A percentile compares a stretch with the other conserved stretches of the same genome.
These are phyloP conservation scores for Cathartes aura DNA, from an alignment of 2,113 vertebrate species.

Conservation along the genomic window DNA sequence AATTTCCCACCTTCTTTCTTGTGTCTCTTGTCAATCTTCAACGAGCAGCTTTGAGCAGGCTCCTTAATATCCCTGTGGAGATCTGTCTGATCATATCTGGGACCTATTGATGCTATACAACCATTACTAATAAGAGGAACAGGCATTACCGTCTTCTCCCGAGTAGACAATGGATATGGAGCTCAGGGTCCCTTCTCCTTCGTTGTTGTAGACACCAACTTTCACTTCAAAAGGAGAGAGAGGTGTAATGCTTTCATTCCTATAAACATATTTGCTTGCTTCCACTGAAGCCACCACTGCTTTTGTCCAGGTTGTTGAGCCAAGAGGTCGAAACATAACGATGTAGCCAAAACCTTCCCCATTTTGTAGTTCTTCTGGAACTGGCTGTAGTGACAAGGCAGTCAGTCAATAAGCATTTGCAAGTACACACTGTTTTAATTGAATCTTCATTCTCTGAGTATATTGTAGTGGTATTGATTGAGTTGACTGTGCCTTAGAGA, in stretches of 20 bases:
- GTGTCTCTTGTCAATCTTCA: accelerated
- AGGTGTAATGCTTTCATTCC: constrained; percentile 83
- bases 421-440: constrained; percentile 49
- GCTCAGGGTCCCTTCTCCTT: constrained; percentile 86
- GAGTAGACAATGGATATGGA: constrained; percentile 77
- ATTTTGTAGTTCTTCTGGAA: constrained; percentile 89
- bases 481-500: constrained; percentile 46
- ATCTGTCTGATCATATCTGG: not conserved
- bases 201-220: constrained; percentile 86
- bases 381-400: constrained; percentile 74
- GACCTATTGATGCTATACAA: accelerated
- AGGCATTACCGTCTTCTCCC: constrained; percentile 83
- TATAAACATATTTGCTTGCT: constrained; percentile 82
- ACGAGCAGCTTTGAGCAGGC: not conserved
- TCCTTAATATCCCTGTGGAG: not conserved
- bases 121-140: not conserved
- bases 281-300: constrained; percentile 83
- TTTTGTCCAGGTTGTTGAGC: constrained; percentile 83
- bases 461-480: constrained; percentile 64
- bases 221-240: constrained; percentile 88
- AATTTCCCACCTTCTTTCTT: not conserved
- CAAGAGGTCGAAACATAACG: constrained; percentile 82
- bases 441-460: constrained; percentile 54
- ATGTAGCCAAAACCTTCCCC: constrained; percentile 89
- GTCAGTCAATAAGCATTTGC: constrained; percentile 46